Evolutionary conservation across 1,140 invertebrate species (phyloP), one percentile per base, ranked within the genome.

Genomic region (Caenorhabditis brenneri): DNA sequence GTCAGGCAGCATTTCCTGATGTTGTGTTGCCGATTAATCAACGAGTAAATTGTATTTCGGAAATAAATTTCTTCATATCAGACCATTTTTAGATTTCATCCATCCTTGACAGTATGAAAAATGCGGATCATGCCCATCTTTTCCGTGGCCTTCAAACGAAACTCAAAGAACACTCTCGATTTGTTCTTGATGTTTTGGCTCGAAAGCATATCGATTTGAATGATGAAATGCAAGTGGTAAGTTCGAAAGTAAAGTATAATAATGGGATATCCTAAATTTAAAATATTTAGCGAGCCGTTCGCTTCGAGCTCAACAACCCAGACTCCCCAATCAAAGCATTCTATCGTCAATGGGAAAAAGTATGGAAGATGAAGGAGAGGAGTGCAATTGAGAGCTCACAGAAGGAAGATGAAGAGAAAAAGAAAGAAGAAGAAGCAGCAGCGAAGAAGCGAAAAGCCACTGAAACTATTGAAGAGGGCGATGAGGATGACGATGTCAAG

Each of bases 1-100:
- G 79, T 46, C 84, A 85, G n/a, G 55, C 84, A 2, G 79, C 84
- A 5, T 85, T 85, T 31, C 84, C 84, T 3, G 84, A 85, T 48
- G 39, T 85, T 19, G 48, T 55, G 3, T 48, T 65, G 31, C 84
- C 84, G n/a, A 42, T 81, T 51, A 29, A 51, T 33, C 79, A 81
- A 7, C 69, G 65, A 39, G 84, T 85, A 33, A 9, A 22, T 29
- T 33, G 3, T 22, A 2, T 2, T 79, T 27, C 22, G 3, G 4
- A 24, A 39, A 53, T 7, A 15, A 22, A 29, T 65, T 1, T 22
- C 16, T 29, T 46, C 65, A 46, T 22, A 27, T 39, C 15, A 39
- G 9, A 15, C 9, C 2, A 7, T 74, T 36, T n/a, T 33, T n/a
- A 78, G 46, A 46, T 46, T 16, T 51, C 74, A 42, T 5, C 42